These are phyloP conservation scores for Caenorhabditis latens DNA, from an alignment of 1,140 invertebrate species.

Conservation along the genomic window DNA sequence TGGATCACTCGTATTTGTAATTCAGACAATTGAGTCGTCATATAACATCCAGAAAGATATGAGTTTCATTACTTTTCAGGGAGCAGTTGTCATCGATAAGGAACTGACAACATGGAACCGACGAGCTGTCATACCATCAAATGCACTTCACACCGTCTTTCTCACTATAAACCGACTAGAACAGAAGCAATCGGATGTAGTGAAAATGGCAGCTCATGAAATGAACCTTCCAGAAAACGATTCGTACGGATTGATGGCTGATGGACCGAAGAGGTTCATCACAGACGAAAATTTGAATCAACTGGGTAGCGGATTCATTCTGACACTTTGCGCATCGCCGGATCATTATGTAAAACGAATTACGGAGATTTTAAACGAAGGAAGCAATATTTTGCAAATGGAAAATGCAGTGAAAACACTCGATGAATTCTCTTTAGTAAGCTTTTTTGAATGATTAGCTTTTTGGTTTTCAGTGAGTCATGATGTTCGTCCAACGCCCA, in stretches of 20 bases:
- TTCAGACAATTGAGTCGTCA: too few species aligned
- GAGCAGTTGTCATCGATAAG: conserved; percentile 64
- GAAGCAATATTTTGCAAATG: conserved; percentile 62
- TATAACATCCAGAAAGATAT: too few species aligned
- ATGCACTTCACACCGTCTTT: conserved; percentile 34
- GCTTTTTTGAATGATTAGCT: conserved; percentile 51
- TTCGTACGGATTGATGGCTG: conserved; percentile 70
- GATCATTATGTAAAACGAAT: conserved; percentile 55
- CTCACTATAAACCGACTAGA: conserved; percentile 54
- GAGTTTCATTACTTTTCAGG: conserved; percentile 46
- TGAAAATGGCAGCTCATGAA: conserved; percentile 58
- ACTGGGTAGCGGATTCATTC: conserved; percentile 70
- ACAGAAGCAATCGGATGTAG: conserved; percentile 67
- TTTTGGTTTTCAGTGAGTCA: too few species aligned
- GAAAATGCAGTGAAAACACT: conserved; percentile 57
- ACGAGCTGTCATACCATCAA: conserved; percentile 18
- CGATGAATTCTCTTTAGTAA: conserved; percentile 64
- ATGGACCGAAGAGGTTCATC: conserved; percentile 66
- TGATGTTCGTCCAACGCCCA: too few species aligned
- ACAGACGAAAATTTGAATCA: conserved; percentile 68
- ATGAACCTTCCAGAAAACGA: conserved; percentile 61
- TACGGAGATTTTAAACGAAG: conserved; percentile 34
- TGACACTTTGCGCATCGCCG: conserved; percentile 70
- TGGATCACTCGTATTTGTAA: too few species aligned
- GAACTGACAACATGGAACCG: conserved; percentile 56